Conservation (phyloP, 2,888 invertebrate species). For the Drosophila sordidapex region DNA sequence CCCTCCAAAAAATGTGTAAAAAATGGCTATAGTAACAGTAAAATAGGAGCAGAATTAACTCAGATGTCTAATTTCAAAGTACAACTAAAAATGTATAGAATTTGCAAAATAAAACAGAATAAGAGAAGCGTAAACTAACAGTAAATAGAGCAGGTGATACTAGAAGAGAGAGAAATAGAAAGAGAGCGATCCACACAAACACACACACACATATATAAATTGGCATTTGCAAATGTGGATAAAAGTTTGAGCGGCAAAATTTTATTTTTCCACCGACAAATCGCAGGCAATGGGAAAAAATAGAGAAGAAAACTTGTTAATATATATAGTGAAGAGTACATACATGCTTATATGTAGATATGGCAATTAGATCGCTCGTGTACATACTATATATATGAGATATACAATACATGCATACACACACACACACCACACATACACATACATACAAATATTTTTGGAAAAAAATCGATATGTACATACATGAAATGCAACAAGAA, state of each 20-base stretch:
- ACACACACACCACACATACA: constrained; percentile 4
- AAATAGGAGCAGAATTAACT: not conserved
- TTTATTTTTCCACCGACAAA: constrained; percentile 71
- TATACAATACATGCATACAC: constrained; percentile 11
- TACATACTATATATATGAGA: constrained; percentile 41
- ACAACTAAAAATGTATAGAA: constrained; percentile 3
- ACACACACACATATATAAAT: not conserved
- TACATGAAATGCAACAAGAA: constrained; percentile 29
- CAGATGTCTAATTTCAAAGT: not conserved
- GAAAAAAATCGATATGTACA: constrained; percentile 36
- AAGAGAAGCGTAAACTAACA: constrained; percentile 19
- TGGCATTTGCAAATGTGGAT: constrained; percentile 1
- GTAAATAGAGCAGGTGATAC: constrained; percentile 13
- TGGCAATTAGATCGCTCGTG: constrained; percentile 54
- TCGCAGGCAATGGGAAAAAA: constrained; percentile 50
- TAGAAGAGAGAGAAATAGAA: not conserved
- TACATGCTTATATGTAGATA: constrained; percentile 26
- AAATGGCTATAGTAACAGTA: not conserved
- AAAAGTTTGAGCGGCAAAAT: constrained; percentile 31
- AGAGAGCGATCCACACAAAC: not conserved
- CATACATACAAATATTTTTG: constrained; percentile 62
- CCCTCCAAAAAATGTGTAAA: not conserved
- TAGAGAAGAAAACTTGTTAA: constrained; percentile 27
- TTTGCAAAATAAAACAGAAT: constrained; percentile 4
- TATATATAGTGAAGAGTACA: constrained; percentile 23